Evolutionary conservation across 2,113 vertebrate genomes (phyloP).

Genomic region (Herpetotheres cachinnans): DNA sequence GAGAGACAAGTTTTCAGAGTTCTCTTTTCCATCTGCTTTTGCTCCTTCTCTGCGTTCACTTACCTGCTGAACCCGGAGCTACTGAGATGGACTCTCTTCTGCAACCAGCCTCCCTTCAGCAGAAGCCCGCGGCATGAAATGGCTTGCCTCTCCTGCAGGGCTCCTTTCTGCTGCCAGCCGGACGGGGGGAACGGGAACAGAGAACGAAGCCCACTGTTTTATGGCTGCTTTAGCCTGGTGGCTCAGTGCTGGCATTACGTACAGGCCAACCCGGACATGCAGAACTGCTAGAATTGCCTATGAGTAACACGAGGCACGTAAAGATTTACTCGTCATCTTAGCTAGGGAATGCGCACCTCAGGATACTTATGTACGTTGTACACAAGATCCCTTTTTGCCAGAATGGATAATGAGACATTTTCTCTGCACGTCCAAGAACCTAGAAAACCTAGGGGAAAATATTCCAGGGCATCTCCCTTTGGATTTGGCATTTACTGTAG

Average conservation of each 20-base stretch:
- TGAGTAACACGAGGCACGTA: neutral
- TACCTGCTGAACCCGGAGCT: neutral
- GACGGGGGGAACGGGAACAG: neutral
- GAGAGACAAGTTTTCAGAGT: neutral
- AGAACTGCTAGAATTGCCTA: neutral
- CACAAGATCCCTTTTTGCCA: neutral
- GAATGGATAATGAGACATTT: neutral
- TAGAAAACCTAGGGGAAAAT: neutral
- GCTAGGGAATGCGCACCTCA: neutral
- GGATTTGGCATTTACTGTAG: constrained; percentile 28
- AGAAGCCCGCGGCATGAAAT: neutral
- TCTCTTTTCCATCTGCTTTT: neutral
- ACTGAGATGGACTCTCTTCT: neutral
- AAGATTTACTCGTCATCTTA: neutral
- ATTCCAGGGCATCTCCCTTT: neutral
- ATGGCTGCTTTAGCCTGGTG: neutral
- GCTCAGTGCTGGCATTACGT: neutral
- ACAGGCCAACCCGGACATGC: neutral
- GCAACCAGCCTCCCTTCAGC: neutral
- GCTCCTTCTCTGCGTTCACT: neutral
- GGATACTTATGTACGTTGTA: neutral
- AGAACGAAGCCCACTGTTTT: neutral
- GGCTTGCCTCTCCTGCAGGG: neutral
- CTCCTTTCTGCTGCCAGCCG: neutral
- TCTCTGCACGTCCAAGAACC: neutral